Conservation (phyloP, 2,113 vertebrate genomes). For the Heliornis fulica region DNA sequence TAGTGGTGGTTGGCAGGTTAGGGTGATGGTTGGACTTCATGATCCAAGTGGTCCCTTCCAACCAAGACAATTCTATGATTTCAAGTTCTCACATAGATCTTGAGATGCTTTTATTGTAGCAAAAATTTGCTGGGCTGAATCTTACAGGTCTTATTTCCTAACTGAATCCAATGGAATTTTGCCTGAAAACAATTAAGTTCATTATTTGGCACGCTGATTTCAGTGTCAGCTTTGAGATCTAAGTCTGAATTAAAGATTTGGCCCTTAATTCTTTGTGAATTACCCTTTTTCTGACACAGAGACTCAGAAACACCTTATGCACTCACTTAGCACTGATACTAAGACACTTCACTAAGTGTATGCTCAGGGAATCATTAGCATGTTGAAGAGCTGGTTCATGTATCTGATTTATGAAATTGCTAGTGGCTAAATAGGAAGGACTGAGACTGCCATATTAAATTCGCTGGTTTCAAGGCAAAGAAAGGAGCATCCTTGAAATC, state of each 20-base stretch:
- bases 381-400: neutral
- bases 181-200: neutral
- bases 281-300: neutral
- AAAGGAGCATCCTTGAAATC: neutral
- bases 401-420: neutral
- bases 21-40: too few relatives aligned
- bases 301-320: neutral
- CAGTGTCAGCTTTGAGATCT: neutral
- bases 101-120: neutral
- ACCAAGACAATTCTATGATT: too few relatives aligned
- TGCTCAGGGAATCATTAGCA: neutral
- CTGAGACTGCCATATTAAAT: neutral
- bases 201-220: neutral
- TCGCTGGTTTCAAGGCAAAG: neutral
- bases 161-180: neutral
- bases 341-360: neutral
- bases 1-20: too few relatives aligned
- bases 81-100: neutral
- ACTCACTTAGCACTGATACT: neutral
- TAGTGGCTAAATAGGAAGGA: neutral
- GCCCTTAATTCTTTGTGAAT: neutral
- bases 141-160: neutral
- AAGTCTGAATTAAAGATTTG: neutral
- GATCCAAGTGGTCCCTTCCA: too few relatives aligned
- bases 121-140: neutral